phyloP scores from a whole-genome alignment of 1,140 invertebrate genomes.

The Centruroides sculpturatus region DNA sequence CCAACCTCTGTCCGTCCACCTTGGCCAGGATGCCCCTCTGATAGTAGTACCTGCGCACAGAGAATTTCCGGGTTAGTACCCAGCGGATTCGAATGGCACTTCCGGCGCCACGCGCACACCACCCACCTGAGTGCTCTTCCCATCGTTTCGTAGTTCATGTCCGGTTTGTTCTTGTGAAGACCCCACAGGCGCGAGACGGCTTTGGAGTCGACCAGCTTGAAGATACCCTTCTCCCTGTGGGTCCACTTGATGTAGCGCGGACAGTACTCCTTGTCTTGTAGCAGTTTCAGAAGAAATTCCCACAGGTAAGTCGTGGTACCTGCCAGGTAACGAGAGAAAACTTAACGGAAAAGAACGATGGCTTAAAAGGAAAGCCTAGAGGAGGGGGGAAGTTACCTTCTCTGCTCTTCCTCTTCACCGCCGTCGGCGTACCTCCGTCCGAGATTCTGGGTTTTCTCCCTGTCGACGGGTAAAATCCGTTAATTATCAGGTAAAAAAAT shows the following conservation, averaged over 20 bases:
- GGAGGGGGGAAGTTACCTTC: conserved; percentile 43
- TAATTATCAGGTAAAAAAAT: not conserved
- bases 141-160: conserved; percentile 99
- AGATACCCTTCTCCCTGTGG: conserved; percentile 91
- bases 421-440: conserved; percentile 23
- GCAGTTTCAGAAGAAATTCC: conserved; percentile 94
- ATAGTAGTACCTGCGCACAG: conserved; percentile 75
- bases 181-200: conserved; percentile 96
- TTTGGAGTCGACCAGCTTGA: conserved; percentile 97
- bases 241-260: conserved; percentile 99
- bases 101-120: not conserved
- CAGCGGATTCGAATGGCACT: conserved; percentile 92
- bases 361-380: not conserved
- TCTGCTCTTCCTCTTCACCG: conserved; percentile 75
- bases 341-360: not conserved
- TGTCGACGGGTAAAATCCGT: conserved; percentile 6
- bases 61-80: conserved; percentile 34
- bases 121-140: conserved; percentile 74
- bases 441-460: conserved; percentile 31
- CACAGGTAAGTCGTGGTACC: conserved; percentile 93
- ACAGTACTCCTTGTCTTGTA: conserved; percentile 94
- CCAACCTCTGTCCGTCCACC: conserved; percentile 94
- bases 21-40: conserved; percentile 96
- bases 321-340: conserved; percentile 14
- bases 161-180: conserved; percentile 97